These are phyloP conservation scores for Parambassis ranga DNA, from an alignment of 2,797 vertebrate genomes.

Conservation along the genomic window DNA sequence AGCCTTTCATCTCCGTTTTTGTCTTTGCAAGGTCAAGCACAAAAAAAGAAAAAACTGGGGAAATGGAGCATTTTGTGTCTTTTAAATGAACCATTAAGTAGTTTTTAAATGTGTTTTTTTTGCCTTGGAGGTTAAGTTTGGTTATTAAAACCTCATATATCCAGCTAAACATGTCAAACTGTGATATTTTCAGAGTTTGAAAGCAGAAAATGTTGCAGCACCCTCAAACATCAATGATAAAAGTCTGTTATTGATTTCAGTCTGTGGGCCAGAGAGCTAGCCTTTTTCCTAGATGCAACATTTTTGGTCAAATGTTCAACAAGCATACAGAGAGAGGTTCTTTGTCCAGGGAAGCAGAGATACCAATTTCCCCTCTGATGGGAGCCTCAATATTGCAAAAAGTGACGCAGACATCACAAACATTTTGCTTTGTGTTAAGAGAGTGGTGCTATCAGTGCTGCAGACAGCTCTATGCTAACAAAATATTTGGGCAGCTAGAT, in stretches of 20 bases:
- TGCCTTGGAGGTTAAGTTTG: neutral
- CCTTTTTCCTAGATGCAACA: constrained; percentile 13
- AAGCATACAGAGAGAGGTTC: constrained; percentile 9
- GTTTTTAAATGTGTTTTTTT: neutral
- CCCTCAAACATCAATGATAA: constrained; percentile 14
- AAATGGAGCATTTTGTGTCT: neutral
- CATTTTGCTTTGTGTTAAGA: constrained; percentile 25
- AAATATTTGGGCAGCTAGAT: neutral
- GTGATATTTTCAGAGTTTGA: neutral
- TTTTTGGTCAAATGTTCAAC: constrained; percentile 14
- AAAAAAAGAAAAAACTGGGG: constrained; percentile 1
- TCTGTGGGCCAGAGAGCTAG: constrained; percentile 20
- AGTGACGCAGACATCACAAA: constrained; percentile 13
- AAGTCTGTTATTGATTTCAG: constrained; percentile 32
- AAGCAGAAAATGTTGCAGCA: neutral
- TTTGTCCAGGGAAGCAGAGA: constrained; percentile 13
- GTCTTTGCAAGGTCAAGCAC: constrained; percentile 29
- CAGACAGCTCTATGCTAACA: neutral
- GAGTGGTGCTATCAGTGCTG: neutral
- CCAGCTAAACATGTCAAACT: neutral
- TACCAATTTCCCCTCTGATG: constrained; percentile 14
- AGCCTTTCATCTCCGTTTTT: constrained; percentile 35
- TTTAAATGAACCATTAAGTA: neutral
- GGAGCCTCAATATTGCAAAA: constrained; percentile 7
- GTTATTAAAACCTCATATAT: neutral